Evolutionary conservation across 2,113 vertebrate species (phyloP).

Genomic region (Brienomyrus longianalis): DNA sequence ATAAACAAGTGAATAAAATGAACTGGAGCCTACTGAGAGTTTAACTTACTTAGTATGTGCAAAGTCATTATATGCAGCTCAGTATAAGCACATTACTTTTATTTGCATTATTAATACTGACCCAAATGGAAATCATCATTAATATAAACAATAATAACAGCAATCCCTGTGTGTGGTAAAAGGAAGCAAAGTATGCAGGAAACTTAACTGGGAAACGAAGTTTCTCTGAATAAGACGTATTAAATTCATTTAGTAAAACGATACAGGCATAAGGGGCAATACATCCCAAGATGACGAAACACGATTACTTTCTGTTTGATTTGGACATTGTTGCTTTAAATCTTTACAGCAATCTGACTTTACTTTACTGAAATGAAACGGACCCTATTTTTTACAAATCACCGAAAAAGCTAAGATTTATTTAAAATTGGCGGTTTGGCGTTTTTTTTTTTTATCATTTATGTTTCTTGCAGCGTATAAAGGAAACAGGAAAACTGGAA

Average conservation of each 20-base stretch:
- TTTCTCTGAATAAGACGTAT: not conserved
- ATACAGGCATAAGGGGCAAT: not conserved
- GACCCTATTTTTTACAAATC: not conserved
- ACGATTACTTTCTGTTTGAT: not conserved
- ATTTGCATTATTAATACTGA: not conserved
- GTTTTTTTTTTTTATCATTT: not conserved
- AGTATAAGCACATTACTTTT: not conserved
- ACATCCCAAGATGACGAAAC: not conserved
- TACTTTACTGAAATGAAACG: not conserved
- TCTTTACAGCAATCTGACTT: not conserved
- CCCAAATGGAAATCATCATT: not conserved
- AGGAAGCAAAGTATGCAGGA: not conserved
- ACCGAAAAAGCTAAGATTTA: not conserved
- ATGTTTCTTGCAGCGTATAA: not conserved
- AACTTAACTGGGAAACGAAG: not conserved
- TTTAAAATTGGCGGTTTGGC: not conserved
- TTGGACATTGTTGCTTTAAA: not conserved
- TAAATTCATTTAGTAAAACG: not conserved
- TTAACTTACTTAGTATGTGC: not conserved
- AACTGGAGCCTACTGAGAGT: not conserved
- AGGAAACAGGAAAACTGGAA: not conserved
- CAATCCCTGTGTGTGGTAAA: not conserved
- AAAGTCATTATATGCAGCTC: not conserved
- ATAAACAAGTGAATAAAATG: not conserved
- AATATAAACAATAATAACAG: not conserved